Evolutionary conservation across 2,113 vertebrate species (phyloP).

Genomic region (Spizaetus ornatus): DNA sequence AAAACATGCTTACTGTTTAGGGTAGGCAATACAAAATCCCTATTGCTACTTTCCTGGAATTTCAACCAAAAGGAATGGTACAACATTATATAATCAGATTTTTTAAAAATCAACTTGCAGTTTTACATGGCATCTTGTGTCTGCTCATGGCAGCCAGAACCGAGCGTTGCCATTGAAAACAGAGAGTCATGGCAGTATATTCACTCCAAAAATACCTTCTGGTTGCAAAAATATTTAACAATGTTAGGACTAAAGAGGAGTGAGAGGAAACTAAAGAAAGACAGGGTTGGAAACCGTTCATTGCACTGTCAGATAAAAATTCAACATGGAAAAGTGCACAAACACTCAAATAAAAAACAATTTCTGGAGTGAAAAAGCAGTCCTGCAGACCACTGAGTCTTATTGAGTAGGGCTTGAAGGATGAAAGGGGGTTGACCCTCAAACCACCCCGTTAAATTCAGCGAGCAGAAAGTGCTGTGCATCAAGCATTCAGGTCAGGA

Average conservation of each 20-base stretch:
- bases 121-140: constrained; percentile 58
- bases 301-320: constrained; percentile 34
- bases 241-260: constrained; percentile 45
- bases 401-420: not conserved
- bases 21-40: constrained; percentile 34
- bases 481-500: not conserved
- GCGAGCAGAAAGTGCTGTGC: not conserved
- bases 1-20: constrained; percentile 44
- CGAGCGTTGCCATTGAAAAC: constrained; percentile 56
- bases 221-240: constrained; percentile 65
- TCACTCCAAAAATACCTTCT: constrained; percentile 66
- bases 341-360: constrained; percentile 5
- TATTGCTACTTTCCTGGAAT: constrained; percentile 56
- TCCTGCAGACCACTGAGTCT: not conserved
- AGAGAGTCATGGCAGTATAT: constrained; percentile 52
- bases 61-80: constrained; percentile 46
- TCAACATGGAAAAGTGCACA: not conserved
- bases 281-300: constrained; percentile 20
- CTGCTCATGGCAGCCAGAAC: constrained; percentile 45
- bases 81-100: constrained; percentile 54
- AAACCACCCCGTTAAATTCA: not conserved
- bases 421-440: not conserved
- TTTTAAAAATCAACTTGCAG: constrained; percentile 50
- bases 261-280: constrained; percentile 49
- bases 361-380: not conserved